Evolutionary conservation across 2,888 invertebrate genomes (phyloP), one percentile per base, ranked within the genome.

Genomic region (Eupithecia vulgata): DNA sequence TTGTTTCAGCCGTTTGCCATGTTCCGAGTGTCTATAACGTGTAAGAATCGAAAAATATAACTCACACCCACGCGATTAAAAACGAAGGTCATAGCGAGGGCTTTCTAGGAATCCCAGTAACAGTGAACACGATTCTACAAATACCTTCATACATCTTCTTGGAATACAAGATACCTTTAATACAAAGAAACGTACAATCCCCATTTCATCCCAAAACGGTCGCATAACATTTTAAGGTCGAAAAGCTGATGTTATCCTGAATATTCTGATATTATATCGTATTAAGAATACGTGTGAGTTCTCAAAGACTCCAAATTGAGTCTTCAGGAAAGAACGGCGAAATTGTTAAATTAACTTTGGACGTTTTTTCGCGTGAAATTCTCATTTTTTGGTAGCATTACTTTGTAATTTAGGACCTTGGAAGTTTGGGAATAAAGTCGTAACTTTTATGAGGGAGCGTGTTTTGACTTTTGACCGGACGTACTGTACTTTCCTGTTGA

Each of bases 331-430:
- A 71, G 67, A 71, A 66, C 68, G 67, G 66, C 72, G 71, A 76
- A 68, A 71, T 74, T 77, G 75, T 79, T 75, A 78, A 73, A 75
- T 72, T 72, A 72, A 72, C 67, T 72, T 72, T 67, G 35, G 66
- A 37, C 59, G 34, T 67, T 67, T 64, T 69, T 61, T 48, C 65
- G 72, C 21, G 57, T 40, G 64, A 59, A 70, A 72, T 72, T 57
- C 45, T 37, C 25, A 15, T 64, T 68, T 72, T 57, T 67, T 37
- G 64, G 65, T 65, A 70, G 65, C 42, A 17, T 70, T 66, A 71
- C 34, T 71, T 67, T 40, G 52, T 64, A 61, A 69, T 64, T 70
- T 70, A 70, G 67, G 42, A 42, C 30, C 71, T 71, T 61, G 70
- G 37, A 61, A 71, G 35, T 70, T 69, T n/a, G 35, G 42, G 42